Evolutionary conservation across 2,113 vertebrate genomes (phyloP), one percentile per base, ranked within the genome.

Genomic region (Rhombomys opimus): DNA sequence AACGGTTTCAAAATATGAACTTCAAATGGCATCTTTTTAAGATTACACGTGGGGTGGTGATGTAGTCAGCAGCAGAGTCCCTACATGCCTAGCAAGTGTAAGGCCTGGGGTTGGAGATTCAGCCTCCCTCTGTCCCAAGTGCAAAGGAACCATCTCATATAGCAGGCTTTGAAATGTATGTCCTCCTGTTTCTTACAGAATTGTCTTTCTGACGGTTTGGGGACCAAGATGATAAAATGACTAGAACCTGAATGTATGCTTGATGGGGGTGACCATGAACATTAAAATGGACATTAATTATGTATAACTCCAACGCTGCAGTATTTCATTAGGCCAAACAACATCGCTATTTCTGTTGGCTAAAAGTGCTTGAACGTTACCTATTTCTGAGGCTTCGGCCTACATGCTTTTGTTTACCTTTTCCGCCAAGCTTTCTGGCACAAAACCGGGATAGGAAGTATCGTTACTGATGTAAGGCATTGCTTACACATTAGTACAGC

Each of bases 141-240:
- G 59, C 46, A 87, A 23, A 87, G 82, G 86, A 93, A 85, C 22
- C 75, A 67, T 57, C n/a, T 27, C 57, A 84, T 68, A 72, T 63
- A 75, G 80, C 76, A 76, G 61, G 46, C 46, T 91, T 80, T 77
- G 13, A 93, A 91, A 91, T 68, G 2, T 3, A 13, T 67, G 15
- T 61, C 27, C 80, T 89, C n/a, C 72, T 76, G 14, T 85, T 89
- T 68, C 23, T 91, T 75, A 75, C 13, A 84, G 35, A 14, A 38
- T 15, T 91, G 63, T 10, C 68, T 94, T 92, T 94, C 70, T 91
- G 68, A 86, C 85, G 82, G 65, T 89, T 89, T 95, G 3, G 32
- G 17, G 78, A 93, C 18, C 85, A 88, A 23, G 11, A 59, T n/a
- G 90, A 41, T 73, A 94, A 93, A 50, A 54, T 78, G 81, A 80